Evolutionary conservation across 2,888 invertebrate genomes (phyloP).

Genomic region (Drosophila heteroneura): DNA sequence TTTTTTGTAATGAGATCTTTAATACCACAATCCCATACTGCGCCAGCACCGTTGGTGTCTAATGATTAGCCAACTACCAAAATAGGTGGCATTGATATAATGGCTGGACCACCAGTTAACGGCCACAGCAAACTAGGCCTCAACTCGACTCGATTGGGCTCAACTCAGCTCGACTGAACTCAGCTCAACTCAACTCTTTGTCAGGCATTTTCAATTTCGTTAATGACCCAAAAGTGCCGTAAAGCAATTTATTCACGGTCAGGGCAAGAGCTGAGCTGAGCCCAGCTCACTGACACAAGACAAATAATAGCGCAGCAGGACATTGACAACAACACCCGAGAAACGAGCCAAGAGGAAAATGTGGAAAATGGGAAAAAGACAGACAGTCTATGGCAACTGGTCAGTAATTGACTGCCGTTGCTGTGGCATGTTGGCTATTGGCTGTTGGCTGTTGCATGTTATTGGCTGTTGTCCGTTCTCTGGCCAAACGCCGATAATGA

Average conservation of each 20-base stretch:
- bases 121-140: slow-evolving; percentile 2
- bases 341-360: slow-evolving; percentile 29
- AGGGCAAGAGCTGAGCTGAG: slow-evolving; percentile 23
- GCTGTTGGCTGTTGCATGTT: slow-evolving; percentile 16
- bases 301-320: slow-evolving; percentile 84
- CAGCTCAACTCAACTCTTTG: slow-evolving; percentile 50
- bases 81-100: slow-evolving; percentile 82
- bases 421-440: slow-evolving; percentile 30
- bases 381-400: slow-evolving; percentile 59
- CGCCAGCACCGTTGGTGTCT: slow-evolving; percentile 60
- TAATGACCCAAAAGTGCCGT: slow-evolving; percentile 84
- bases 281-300: slow-evolving; percentile 71
- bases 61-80: slow-evolving; percentile 76
- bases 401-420: slow-evolving; percentile 67
- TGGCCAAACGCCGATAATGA: slow-evolving; percentile 79
- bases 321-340: slow-evolving; percentile 83
- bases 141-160: slow-evolving; percentile 2
- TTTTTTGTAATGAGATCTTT: background rate
- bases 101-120: slow-evolving; percentile 40
- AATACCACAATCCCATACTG: slow-evolving; percentile 16
- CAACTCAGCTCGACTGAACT: slow-evolving; percentile 9
- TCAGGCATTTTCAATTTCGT: slow-evolving; percentile 83
- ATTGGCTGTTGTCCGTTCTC: slow-evolving; percentile 27
- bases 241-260: slow-evolving; percentile 81
- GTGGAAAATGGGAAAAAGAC: slow-evolving; percentile 24